phyloP scores from a whole-genome alignment of 1,140 invertebrate genomes.

The Hylaeus volcanicus region DNA sequence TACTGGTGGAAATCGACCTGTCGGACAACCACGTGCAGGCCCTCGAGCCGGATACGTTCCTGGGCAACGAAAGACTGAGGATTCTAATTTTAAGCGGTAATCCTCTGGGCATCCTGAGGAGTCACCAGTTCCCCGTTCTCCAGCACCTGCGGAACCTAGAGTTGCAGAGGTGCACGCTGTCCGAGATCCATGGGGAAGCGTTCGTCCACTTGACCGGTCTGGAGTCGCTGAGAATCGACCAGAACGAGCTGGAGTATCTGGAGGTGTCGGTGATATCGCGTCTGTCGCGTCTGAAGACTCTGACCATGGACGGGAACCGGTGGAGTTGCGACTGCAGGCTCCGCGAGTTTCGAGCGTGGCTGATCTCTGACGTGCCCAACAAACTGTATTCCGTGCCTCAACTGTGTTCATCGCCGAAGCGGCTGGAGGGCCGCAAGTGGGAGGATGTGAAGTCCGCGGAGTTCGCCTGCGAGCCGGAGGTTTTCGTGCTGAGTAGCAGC shows the following conservation, averaged over 20 bases:
- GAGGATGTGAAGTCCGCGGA: constrained; percentile 84
- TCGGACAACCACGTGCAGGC: constrained; percentile 86
- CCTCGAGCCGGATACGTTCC: constrained; percentile 87
- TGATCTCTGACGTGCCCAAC: constrained; percentile 82
- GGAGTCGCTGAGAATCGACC: constrained; percentile 86
- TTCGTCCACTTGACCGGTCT: constrained; percentile 85
- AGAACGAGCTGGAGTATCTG: constrained; percentile 85
- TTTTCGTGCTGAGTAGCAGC: constrained; percentile 83
- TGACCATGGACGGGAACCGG: constrained; percentile 91
- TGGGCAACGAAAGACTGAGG: constrained; percentile 87
- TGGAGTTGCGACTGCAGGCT: constrained; percentile 94
- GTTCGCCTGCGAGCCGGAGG: constrained; percentile 88
- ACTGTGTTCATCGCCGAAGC: constrained; percentile 83
- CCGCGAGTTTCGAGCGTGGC: constrained; percentile 90
- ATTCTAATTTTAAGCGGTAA: constrained; percentile 87
- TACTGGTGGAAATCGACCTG: constrained; percentile 92
- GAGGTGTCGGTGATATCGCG: constrained; percentile 85
- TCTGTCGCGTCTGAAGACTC: constrained; percentile 86
- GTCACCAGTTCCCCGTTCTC: constrained; percentile 86
- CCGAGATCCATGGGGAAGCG: constrained; percentile 86
- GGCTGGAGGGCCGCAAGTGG: constrained; percentile 84
- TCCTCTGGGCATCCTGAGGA: constrained; percentile 83
- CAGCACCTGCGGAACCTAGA: constrained; percentile 87
- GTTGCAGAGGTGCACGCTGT: constrained; percentile 88
- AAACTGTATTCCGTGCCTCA: constrained; percentile 86